Base-by-base conservation (phyloP, 2,797 vertebrate genomes). In the Rhabdophis nuchalis region DNA sequence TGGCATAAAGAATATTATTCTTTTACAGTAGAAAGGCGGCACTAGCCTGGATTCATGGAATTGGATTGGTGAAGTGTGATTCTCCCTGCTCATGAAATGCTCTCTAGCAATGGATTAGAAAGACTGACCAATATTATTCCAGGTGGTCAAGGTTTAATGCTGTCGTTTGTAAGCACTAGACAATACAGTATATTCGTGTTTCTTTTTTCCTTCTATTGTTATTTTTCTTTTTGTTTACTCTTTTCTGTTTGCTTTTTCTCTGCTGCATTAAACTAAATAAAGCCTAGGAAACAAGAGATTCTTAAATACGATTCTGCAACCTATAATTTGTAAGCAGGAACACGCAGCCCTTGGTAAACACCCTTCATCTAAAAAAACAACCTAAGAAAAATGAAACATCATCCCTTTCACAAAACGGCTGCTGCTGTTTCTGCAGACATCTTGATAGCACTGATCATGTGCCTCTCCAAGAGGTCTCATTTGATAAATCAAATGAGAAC, bases 401-500 rank as follows among this genome's bases (percentile, higher is more conserved):
- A 29, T 46, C 53, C 27, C 25, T 88, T 89, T 56, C 32, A 5
- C n/a, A 53, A 72, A 72, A 41, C 50, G 36, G 57, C n/a, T 14
- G 77, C 52, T 52, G 82, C 32, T 61, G 32, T 88, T 94, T 18
- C 1, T 20, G 13, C 20, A 72, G 61, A 36, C 58, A 64, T 41
- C 52, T 92, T 91, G 52, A 54, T 16, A 58, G 86, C 60, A 57
- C 10, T 41, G 11, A 52, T 57, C n/a, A 50, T 11, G 41, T 27
- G 23, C 20, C 6, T 72, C 91, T 29, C 20, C 36, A 25, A 53
- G 92, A 86, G n/a, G 85, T 90, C 61, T 87, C 50, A 72, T 92
- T 95, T 90, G 53, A 89, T 88, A 95, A 94, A 94, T 94, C 27
- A 77, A 60, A 93, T 85, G 50, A 93, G 93, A 93, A 91, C 29